A percentile compares a stretch with the other conserved stretches of the same genome.
These are phyloP conservation scores for Oreochromis spilurus DNA, from an alignment of 2,113 vertebrate genomes.

Conservation along the genomic window DNA sequence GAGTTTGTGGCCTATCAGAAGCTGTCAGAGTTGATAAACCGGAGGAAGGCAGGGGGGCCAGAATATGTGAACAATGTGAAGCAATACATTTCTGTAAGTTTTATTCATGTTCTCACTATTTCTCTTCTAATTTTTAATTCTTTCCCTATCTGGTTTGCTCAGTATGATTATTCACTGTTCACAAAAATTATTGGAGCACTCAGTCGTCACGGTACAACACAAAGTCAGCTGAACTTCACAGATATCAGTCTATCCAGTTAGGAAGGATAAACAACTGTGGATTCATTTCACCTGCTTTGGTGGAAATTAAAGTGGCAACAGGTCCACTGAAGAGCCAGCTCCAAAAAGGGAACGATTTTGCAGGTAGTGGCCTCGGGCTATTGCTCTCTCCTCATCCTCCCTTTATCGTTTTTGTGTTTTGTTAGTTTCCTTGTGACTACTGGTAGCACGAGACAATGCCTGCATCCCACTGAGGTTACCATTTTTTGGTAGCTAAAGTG, in stretches of 20 bases:
- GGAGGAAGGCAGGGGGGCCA: conserved; percentile 72
- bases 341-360: too few relatives aligned
- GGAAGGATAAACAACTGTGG: not conserved
- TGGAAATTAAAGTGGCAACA: too few relatives aligned
- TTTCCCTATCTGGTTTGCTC: not conserved
- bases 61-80: conserved; percentile 78
- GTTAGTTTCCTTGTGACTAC: too few relatives aligned
- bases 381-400: too few relatives aligned
- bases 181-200: not conserved
- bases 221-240: not conserved
- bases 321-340: too few relatives aligned
- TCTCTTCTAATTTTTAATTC: not conserved
- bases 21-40: conserved; percentile 75
- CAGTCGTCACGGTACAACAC: not conserved
- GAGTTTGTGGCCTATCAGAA: conserved; percentile 86
- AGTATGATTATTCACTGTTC: not conserved
- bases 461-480: too few relatives aligned
- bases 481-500: too few relatives aligned
- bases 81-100: conserved; percentile 73
- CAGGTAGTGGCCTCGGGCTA: too few relatives aligned
- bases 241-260: not conserved
- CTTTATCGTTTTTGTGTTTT: too few relatives aligned
- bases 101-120: not conserved
- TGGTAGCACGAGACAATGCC: too few relatives aligned
- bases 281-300: not conserved